Conservation (phyloP, 2,888 invertebrate species). For the Macaria liturata region DNA sequence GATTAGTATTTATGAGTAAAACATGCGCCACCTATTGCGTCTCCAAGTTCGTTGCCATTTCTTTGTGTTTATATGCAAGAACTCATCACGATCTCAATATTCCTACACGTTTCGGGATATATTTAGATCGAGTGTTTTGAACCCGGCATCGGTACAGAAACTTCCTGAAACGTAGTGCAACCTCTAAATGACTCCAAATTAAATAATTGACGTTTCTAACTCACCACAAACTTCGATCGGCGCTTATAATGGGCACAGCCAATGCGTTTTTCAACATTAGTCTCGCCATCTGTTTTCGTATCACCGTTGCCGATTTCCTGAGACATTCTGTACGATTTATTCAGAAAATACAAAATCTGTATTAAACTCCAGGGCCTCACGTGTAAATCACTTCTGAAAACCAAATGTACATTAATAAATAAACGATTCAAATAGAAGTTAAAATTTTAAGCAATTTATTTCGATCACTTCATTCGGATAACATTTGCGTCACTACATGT, state of each 20-base stretch:
- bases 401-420: too few relatives aligned
- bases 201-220: slow-evolving; percentile 48
- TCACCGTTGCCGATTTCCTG: slow-evolving; percentile 51
- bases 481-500: too few relatives aligned
- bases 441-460: too few relatives aligned
- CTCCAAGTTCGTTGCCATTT: slow-evolving; percentile 56
- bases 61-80: slow-evolving; percentile 54
- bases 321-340: slow-evolving; percentile 55
- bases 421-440: too few relatives aligned
- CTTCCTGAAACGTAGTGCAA: slow-evolving; percentile 2
- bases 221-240: slow-evolving; percentile 93
- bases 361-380: slow-evolving; percentile 35
- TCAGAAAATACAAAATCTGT: slow-evolving; percentile 29
- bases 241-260: slow-evolving; percentile 94
- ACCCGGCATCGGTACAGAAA: slow-evolving; percentile 32
- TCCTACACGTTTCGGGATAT: slow-evolving; percentile 59
- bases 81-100: slow-evolving; percentile 35
- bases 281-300: slow-evolving; percentile 43
- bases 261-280: slow-evolving; percentile 72
- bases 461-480: too few relatives aligned
- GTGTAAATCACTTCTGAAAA: slow-evolving; percentile 1
- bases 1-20: slow-evolving; percentile 3
- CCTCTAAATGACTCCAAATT: slow-evolving; percentile 7
- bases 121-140: slow-evolving; percentile 57
- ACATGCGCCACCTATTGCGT: slow-evolving; percentile 15